Conservation (phyloP, 2,113 vertebrate genomes). For the Oncorhynchus masou region DNA sequence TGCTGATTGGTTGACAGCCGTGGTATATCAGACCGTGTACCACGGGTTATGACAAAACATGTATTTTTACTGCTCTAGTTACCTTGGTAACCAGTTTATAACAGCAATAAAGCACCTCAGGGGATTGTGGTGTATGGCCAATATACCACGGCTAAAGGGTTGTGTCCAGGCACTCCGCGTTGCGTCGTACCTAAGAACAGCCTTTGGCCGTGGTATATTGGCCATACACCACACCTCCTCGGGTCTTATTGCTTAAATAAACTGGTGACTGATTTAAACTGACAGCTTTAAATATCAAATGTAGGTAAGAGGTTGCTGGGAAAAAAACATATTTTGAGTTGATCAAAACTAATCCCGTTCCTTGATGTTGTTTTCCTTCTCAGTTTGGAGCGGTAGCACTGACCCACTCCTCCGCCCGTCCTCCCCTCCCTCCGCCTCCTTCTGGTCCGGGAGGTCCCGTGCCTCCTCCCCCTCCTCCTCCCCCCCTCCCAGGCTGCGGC, state of each 20-base stretch:
- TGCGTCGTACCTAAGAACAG: no score
- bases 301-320: neutral
- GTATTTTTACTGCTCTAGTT: no score
- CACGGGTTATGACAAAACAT: no score
- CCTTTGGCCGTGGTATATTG: no score
- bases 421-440: slow-evolving; percentile 50
- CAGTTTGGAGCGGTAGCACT: slow-evolving; percentile 73
- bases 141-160: no score
- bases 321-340: no score
- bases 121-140: no score
- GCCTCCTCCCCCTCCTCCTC: slow-evolving; percentile 77
- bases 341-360: neutral
- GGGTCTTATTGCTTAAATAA: neutral
- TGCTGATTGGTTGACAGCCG: neutral
- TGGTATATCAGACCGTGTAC: no score
- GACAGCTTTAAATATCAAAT: neutral
- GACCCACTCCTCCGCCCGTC: slow-evolving; percentile 27
- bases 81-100: no score
- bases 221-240: no score
- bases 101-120: no score
- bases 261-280: neutral
- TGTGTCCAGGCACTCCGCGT: no score
- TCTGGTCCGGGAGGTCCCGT: slow-evolving; percentile 62
- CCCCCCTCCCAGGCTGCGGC: slow-evolving; percentile 59
- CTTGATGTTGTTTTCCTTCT: neutral